These are phyloP conservation scores for Gymnothorax reevesii DNA, from an alignment of 2,797 vertebrate species.

Conservation along the genomic window DNA sequence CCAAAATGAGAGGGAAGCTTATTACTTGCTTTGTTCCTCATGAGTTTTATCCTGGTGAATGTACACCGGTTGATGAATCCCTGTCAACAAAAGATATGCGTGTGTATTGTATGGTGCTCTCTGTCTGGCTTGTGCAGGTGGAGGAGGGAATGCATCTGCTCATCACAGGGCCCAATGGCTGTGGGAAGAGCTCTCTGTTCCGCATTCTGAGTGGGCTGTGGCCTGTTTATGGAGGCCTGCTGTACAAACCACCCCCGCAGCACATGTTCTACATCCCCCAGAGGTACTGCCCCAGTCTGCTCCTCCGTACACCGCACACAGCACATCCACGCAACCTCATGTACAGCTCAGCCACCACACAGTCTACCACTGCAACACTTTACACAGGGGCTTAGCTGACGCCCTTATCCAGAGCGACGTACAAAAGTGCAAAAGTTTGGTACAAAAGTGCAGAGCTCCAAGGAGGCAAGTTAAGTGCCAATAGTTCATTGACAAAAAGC, in stretches of 20 bases:
- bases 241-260: slow-evolving; percentile 88
- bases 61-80: not conserved
- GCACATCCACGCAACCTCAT: not conserved
- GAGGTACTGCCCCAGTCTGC: slow-evolving; percentile 1
- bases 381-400: too few relatives aligned
- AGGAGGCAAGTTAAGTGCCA: too few relatives aligned
- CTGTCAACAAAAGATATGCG: slow-evolving; percentile 1
- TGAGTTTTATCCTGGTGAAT: not conserved
- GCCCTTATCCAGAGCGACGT: too few relatives aligned
- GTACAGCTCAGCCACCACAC: too few relatives aligned
- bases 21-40: not conserved
- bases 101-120: slow-evolving; percentile 27
- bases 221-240: slow-evolving; percentile 89
- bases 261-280: slow-evolving; percentile 92
- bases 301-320: slow-evolving; percentile 23
- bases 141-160: slow-evolving; percentile 91
- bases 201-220: slow-evolving; percentile 92
- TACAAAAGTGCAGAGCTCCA: too few relatives aligned
- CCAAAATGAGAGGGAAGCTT: not conserved
- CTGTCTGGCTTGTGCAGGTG: slow-evolving; percentile 69
- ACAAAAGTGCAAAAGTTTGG: too few relatives aligned
- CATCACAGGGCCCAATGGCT: slow-evolving; percentile 94
- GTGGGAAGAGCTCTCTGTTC: slow-evolving; percentile 94
- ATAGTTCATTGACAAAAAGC: too few relatives aligned
- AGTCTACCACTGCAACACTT: too few relatives aligned